Evolutionary conservation across 2,888 invertebrate genomes (phyloP).

Genomic region (Tetragonisca angustula): DNA sequence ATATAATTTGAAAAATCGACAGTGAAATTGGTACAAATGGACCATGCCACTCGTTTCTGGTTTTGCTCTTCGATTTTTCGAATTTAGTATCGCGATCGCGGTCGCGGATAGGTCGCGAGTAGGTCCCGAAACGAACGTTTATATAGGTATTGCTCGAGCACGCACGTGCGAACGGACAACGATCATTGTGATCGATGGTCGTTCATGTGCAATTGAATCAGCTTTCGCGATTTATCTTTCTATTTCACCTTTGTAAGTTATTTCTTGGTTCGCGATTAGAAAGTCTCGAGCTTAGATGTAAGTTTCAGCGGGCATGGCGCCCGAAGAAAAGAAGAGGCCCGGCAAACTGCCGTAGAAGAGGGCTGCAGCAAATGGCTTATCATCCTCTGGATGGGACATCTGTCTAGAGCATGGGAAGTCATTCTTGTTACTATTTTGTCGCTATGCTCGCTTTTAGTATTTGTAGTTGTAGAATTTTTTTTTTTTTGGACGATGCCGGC

Average conservation of each 20-base stretch:
- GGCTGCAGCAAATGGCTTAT: neutral
- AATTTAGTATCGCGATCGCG: too few relatives aligned
- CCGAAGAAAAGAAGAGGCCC: neutral
- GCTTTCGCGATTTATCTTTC: neutral
- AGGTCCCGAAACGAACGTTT: too few relatives aligned
- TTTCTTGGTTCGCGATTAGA: neutral
- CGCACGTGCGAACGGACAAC: too few relatives aligned
- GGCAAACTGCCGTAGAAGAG: neutral
- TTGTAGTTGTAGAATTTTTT: neutral
- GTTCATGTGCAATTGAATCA: neutral
- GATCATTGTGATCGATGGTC: too few relatives aligned
- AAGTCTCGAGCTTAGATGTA: neutral
- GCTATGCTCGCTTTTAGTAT: neutral
- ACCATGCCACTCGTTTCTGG: too few relatives aligned
- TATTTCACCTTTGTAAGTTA: neutral
- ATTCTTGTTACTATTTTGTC: neutral
- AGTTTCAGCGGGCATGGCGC: too few relatives aligned
- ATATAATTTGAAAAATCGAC: too few relatives aligned
- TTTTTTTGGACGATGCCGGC: neutral
- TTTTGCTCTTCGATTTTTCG: too few relatives aligned
- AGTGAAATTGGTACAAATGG: too few relatives aligned
- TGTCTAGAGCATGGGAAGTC: neutral
- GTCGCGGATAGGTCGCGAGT: too few relatives aligned
- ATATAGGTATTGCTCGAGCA: too few relatives aligned
- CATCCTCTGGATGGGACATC: neutral